These are phyloP conservation scores for Nothocercus julius DNA, from an alignment of 2,113 vertebrate species.

Conservation along the genomic window DNA sequence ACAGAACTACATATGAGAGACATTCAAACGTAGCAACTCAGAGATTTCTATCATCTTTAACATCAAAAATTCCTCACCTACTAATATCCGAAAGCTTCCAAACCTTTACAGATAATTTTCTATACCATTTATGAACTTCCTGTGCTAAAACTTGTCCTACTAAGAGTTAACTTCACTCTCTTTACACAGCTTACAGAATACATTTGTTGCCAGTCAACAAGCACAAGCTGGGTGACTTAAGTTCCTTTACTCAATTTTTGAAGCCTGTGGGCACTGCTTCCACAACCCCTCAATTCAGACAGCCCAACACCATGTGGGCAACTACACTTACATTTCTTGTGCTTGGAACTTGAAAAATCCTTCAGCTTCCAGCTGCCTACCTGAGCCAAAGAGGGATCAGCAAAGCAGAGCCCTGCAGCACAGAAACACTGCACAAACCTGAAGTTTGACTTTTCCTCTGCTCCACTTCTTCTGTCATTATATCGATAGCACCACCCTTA, in stretches of 20 bases:
- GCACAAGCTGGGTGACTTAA: not conserved
- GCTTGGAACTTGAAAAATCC: not conserved
- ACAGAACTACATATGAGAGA: not conserved
- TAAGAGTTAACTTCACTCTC: not conserved
- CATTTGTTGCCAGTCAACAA: not conserved
- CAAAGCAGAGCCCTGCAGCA: too few relatives aligned
- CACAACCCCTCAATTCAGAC: not conserved
- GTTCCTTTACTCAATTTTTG: not conserved
- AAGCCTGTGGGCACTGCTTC: too few relatives aligned
- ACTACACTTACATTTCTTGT: not conserved
- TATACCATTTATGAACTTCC: not conserved
- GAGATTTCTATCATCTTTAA: not conserved
- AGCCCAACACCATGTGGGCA: not conserved
- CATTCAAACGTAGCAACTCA: not conserved
- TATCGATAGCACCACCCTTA: not conserved
- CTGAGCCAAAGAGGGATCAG: not conserved
- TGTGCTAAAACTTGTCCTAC: rapidly evolving
- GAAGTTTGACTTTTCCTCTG: not conserved
- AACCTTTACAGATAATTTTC: not conserved
- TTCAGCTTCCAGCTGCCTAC: not conserved
- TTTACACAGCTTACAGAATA: not conserved
- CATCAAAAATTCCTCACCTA: not conserved
- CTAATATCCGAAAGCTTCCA: not conserved
- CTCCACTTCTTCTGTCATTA: not conserved
- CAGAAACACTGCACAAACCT: not conserved